These are phyloP conservation scores for Heterocephalus glaber DNA, from an alignment of 2,113 vertebrate genomes.

Conservation along the genomic window DNA sequence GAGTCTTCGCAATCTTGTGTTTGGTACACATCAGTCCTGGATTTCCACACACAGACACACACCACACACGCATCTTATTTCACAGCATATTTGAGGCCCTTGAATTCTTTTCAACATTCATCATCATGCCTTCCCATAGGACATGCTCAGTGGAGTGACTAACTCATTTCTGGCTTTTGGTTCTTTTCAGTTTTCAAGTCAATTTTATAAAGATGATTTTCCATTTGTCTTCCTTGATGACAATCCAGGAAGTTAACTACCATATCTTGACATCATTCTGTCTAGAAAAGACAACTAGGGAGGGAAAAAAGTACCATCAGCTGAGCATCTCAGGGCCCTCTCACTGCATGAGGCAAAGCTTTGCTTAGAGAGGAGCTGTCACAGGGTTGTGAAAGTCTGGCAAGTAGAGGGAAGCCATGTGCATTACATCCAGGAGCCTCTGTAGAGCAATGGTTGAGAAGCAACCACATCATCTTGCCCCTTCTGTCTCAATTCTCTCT, in stretches of 20 bases:
- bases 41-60: neutral
- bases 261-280: conserved; percentile 7
- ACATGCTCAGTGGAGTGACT: neutral
- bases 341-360: neutral
- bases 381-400: rapidly evolving
- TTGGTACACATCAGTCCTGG: neutral
- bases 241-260: neutral
- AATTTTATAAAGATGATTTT: neutral
- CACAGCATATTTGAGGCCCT: neutral
- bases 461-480: neutral
- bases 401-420: neutral
- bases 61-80: neutral
- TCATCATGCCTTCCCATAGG: neutral
- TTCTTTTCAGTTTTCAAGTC: neutral
- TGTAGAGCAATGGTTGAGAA: neutral
- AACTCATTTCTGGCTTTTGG: neutral
- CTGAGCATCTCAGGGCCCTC: neutral
- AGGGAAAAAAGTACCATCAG: neutral
- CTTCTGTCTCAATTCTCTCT: neutral
- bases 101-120: neutral
- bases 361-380: neutral
- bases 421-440: neutral
- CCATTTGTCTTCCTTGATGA: neutral
- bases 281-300: conserved; percentile 34
- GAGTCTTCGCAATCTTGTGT: neutral